Percentiles rank a stretch among this genome's conserved stretches.
These are phyloP conservation scores for Strongylocentrotus purpuratus DNA, from an alignment of 35 echinoderm and acorn worm genomes.

Conservation along the genomic window DNA sequence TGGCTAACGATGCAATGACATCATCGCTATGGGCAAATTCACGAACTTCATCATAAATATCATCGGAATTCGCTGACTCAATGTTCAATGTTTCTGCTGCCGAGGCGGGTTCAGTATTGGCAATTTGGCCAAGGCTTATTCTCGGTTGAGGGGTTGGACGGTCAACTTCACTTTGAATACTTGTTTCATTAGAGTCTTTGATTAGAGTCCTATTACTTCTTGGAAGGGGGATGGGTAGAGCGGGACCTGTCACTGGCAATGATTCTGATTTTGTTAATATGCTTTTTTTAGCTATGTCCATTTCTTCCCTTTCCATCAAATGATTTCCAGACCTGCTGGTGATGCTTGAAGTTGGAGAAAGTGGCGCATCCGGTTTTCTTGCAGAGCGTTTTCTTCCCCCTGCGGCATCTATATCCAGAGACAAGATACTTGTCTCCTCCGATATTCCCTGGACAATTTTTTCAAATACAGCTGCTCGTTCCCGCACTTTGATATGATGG, in stretches of 20 bases:
- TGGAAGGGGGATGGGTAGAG: background rate
- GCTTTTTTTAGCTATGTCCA: background rate
- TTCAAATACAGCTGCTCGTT: constrained; percentile 62
- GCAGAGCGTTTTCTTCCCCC: background rate
- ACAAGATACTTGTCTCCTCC: background rate
- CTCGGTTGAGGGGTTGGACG: constrained; percentile 5
- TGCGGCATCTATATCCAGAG: background rate
- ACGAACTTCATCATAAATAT: constrained; percentile 13
- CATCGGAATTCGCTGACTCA: background rate
- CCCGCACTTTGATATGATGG: constrained; percentile 55
- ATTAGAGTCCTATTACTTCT: background rate
- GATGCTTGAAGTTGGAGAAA: constrained; percentile 17
- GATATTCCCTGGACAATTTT: constrained; percentile 24
- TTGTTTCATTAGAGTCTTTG: background rate
- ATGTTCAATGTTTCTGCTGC: background rate
- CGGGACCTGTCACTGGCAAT: background rate
- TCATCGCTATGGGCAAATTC: background rate
- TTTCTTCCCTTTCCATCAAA: background rate
- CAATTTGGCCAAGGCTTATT: background rate
- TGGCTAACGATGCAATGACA: background rate
- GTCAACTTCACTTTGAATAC: background rate
- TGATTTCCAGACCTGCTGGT: constrained; percentile 7
- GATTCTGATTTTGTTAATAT: background rate
- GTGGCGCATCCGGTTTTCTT: background rate
- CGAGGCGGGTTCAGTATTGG: background rate